phyloP scores from a whole-genome alignment of 2,888 invertebrate species.

The Mimas tiliae region DNA sequence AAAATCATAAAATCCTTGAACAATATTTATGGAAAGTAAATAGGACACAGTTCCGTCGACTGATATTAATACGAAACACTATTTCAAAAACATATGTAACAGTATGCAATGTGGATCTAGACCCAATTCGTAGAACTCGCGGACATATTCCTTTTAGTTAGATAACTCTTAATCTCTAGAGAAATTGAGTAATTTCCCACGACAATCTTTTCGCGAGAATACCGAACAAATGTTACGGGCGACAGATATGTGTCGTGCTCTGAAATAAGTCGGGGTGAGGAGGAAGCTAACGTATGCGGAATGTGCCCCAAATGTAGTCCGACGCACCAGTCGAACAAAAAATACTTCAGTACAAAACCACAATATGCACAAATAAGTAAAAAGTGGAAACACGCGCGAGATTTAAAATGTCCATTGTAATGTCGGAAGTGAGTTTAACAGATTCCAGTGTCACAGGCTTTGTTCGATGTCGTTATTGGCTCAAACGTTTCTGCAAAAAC shows the following conservation, averaged over 20 bases:
- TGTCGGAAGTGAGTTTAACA: background rate
- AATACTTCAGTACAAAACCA: slow-evolving; percentile 21
- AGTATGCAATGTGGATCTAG: slow-evolving; percentile 8
- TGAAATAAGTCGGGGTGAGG: slow-evolving; percentile 57
- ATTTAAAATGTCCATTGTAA: background rate
- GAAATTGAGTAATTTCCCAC: slow-evolving; percentile 68
- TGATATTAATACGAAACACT: slow-evolving; percentile 22
- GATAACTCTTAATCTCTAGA: slow-evolving; percentile 63
- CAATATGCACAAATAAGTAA: background rate
- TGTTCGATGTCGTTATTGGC: background rate
- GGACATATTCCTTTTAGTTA: slow-evolving; percentile 39
- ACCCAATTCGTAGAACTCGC: slow-evolving; percentile 5
- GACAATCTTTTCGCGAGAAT: slow-evolving; percentile 53
- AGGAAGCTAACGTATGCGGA: slow-evolving; percentile 61
- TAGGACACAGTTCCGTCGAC: slow-evolving; percentile 22
- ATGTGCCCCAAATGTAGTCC: slow-evolving; percentile 66
- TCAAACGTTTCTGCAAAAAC: slow-evolving; percentile 1
- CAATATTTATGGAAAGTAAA: slow-evolving; percentile 22
- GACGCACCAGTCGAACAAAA: slow-evolving; percentile 12
- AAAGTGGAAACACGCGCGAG: background rate
- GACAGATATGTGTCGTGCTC: slow-evolving; percentile 64
- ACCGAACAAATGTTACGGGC: slow-evolving; percentile 51
- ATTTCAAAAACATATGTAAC: slow-evolving; percentile 11
- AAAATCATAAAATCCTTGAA: slow-evolving; percentile 13
- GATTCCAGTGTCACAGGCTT: background rate